Evolutionary conservation across 2,888 invertebrate genomes (phyloP), one percentile per base, ranked within the genome.

Genomic region (Nudaria mundana): DNA sequence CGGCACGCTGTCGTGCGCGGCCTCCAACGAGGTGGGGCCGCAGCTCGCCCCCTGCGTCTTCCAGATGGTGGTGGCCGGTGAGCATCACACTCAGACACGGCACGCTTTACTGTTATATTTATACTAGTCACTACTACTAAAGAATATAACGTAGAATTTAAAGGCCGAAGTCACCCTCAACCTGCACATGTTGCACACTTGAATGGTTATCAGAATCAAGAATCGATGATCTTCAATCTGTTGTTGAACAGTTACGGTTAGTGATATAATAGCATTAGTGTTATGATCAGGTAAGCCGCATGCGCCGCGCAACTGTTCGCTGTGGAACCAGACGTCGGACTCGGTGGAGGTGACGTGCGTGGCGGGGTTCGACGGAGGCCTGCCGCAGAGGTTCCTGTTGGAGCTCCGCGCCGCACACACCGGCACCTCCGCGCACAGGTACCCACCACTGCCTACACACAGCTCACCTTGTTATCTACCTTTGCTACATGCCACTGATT

Each of bases 41-140:
- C 97, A 97, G 77, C 86, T 93, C 54, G 91, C 93, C 54, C 96
- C 97, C 7, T 97, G 97, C 75, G 91, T 96, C 70, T 96, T 96
- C 82, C 96, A 96, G 81, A 94, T 97, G 76, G 95, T 97, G 25
- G 93, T 96, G 36, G 97, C 97, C 63, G 96, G 97, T 96, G 75
- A 90, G 89, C 73, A 1, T 0, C 4, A 20, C 2, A 5, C 6
- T 23, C n/a, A 4, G 4, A 6, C 7, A 3, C 20, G 5, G 6
- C 20, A 20, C 20, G 5, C 12, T 13, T 1, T 5, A 8, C 8
- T 4, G 3, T 15, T 29, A 15, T 0, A 8, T 29, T 13, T 15
- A 14, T 8, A n/a, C n/a, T n/a, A n/a, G n/a, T n/a, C n/a, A n/a
- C n/a, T n/a, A n/a, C n/a, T n/a, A n/a, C n/a, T n/a, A n/a, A n/a